These are phyloP conservation scores for Zaprionus africanus DNA, from an alignment of 1,140 invertebrate genomes.

Conservation along the genomic window DNA sequence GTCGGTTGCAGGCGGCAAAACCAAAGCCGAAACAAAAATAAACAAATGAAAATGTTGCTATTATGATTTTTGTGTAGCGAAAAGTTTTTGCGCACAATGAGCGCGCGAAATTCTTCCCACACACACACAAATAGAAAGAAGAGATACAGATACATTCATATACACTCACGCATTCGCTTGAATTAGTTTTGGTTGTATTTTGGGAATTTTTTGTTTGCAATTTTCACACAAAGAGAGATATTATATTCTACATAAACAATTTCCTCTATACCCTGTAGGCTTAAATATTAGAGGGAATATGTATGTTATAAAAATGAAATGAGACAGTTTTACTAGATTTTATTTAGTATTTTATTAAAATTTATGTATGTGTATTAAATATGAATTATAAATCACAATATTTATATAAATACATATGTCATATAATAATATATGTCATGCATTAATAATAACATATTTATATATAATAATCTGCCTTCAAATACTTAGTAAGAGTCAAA, in stretches of 20 bases:
- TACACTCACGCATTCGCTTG: conserved; percentile 11
- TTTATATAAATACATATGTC: too few species aligned
- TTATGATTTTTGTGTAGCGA: conserved; percentile 21
- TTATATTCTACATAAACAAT: conserved; percentile 29
- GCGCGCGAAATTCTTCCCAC: conserved; percentile 7
- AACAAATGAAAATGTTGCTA: conserved; percentile 41
- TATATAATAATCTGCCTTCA: too few species aligned
- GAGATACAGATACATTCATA: neutral
- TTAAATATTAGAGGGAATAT: neutral
- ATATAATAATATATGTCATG: too few species aligned
- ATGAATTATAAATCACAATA: neutral
- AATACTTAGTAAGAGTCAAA: too few species aligned
- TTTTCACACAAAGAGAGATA: conserved; percentile 28
- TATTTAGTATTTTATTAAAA: too few species aligned
- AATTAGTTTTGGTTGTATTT: conserved; percentile 28
- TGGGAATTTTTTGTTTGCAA: conserved; percentile 25
- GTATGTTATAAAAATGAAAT: neutral
- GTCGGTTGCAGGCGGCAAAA: conserved; percentile 11
- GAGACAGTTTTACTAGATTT: neutral
- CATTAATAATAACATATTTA: too few species aligned
- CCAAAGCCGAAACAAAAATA: conserved; percentile 44
- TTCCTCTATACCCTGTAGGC: conserved; percentile 7
- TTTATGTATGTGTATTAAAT: neutral
- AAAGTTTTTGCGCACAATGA: conserved; percentile 23
- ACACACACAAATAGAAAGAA: neutral